phyloP scores from a whole-genome alignment of 1,140 invertebrate species.

The Vanessa atalanta region DNA sequence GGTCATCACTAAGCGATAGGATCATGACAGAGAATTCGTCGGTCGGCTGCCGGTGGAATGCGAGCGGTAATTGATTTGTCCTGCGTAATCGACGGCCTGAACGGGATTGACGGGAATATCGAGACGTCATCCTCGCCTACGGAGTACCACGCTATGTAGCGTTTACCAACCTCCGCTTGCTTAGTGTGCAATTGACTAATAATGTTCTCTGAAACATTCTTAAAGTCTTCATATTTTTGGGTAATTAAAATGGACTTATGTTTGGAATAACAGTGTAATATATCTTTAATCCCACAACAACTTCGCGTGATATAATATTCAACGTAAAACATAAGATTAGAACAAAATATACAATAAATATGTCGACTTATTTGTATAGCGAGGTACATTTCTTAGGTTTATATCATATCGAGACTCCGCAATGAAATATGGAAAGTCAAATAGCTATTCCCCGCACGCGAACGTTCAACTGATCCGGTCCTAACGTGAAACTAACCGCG shows the following conservation, averaged over 20 bases:
- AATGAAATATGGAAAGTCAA: slow-evolving; percentile 27
- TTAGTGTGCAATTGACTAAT: slow-evolving; percentile 7
- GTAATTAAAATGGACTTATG: no score
- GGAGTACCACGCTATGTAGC: slow-evolving; percentile 37
- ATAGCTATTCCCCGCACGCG: slow-evolving; percentile 52
- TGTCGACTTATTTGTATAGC: slow-evolving; percentile 7
- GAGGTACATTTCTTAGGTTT: slow-evolving; percentile 3
- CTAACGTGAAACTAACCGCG: slow-evolving; percentile 47
- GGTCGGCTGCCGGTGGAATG: slow-evolving; percentile 70
- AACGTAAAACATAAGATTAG: neutral
- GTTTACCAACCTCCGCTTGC: slow-evolving; percentile 8
- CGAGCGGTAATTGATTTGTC: slow-evolving; percentile 78
- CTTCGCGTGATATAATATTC: slow-evolving; percentile 28
- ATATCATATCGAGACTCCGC: slow-evolving; percentile 7
- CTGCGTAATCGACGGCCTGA: slow-evolving; percentile 68
- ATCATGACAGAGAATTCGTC: slow-evolving; percentile 77
- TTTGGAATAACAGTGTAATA: no score
- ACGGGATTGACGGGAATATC: slow-evolving; percentile 68
- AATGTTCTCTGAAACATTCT: neutral
- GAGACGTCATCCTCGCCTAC: slow-evolving; percentile 54
- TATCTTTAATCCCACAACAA: neutral
- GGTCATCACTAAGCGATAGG: slow-evolving; percentile 66
- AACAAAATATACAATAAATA: slow-evolving; percentile 8
- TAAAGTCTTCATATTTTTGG: neutral
- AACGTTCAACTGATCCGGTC: slow-evolving; percentile 37